These are phyloP conservation scores for Acleris laterana DNA, from an alignment of 2,888 invertebrate genomes.

Conservation along the genomic window DNA sequence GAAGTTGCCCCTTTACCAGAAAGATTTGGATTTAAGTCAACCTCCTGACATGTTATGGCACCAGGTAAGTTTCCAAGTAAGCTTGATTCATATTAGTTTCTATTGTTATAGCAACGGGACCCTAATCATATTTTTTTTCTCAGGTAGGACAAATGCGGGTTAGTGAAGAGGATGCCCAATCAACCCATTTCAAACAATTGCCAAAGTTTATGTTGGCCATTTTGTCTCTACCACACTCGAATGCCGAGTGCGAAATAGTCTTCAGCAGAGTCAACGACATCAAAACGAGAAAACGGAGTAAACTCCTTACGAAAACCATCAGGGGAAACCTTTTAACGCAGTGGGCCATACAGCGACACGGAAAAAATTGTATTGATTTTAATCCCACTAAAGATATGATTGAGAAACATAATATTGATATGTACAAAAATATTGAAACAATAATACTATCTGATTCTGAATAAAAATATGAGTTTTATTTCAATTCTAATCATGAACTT, in stretches of 20 bases:
- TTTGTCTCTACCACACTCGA: not conserved
- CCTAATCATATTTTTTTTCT: not conserved
- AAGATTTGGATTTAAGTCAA: constrained; percentile 27
- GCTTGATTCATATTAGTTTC: constrained; percentile 11
- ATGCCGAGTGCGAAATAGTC: not conserved
- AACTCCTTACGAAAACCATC: not conserved
- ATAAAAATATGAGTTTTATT: constrained; percentile 18
- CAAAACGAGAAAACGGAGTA: not conserved
- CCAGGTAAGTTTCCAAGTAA: constrained; percentile 17
- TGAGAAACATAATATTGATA: not conserved
- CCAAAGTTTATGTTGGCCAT: not conserved
- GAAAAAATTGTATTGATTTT: constrained; percentile 1
- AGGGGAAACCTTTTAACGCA: not conserved
- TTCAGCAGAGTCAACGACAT: not conserved
- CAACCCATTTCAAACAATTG: not conserved
- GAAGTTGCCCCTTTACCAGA: constrained; percentile 15
- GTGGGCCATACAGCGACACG: not conserved
- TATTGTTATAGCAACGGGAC: constrained; percentile 1
- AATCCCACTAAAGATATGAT: not conserved
- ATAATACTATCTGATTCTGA: constrained; percentile 26
- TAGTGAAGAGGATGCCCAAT: not conserved
- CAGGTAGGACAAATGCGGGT: not conserved
- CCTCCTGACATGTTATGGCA: constrained; percentile 29
- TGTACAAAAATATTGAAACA: constrained; percentile 31
- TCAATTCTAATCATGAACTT: not conserved